phyloP scores from a whole-genome alignment of 2,888 invertebrate genomes.

The Perizoma flavofasciatum region DNA sequence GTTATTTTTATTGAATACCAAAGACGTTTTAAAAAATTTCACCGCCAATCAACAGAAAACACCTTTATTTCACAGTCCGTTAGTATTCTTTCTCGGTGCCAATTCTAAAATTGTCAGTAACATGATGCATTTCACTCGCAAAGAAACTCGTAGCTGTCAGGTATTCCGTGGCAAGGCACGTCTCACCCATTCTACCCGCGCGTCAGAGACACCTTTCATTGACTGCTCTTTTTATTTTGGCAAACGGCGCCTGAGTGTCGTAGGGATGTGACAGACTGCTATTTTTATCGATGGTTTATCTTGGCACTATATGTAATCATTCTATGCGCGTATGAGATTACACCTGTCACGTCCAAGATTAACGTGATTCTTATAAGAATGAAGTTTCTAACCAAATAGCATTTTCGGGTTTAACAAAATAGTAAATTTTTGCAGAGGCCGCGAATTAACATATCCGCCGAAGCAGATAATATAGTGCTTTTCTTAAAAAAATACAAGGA shows the following conservation, averaged over 20 bases:
- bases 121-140: constrained; percentile 49
- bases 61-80: constrained; percentile 37
- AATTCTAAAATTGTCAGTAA: constrained; percentile 63
- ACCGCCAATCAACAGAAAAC: constrained; percentile 34
- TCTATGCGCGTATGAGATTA: constrained; percentile 36
- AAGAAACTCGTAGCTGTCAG: constrained; percentile 40
- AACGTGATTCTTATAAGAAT: constrained; percentile 14
- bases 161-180: constrained; percentile 21
- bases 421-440: no score
- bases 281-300: constrained; percentile 40
- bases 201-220: constrained; percentile 64
- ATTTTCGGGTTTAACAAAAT: no score
- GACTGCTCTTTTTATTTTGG: constrained; percentile 52
- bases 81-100: constrained; percentile 40
- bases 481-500: no score
- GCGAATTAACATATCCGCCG: no score
- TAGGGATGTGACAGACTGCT: constrained; percentile 44
- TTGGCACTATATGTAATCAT: constrained; percentile 34
- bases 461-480: no score
- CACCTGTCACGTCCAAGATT: constrained; percentile 33
- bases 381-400: not conserved
- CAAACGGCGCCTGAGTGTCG: constrained; percentile 62
- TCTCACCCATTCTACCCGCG: constrained; percentile 24
- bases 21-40: constrained; percentile 1
- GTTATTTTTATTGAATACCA: no score